Evolutionary conservation across 2,113 vertebrate genomes (phyloP), one percentile per base, ranked within the genome.

Genomic region (Syrrhaptes paradoxus): DNA sequence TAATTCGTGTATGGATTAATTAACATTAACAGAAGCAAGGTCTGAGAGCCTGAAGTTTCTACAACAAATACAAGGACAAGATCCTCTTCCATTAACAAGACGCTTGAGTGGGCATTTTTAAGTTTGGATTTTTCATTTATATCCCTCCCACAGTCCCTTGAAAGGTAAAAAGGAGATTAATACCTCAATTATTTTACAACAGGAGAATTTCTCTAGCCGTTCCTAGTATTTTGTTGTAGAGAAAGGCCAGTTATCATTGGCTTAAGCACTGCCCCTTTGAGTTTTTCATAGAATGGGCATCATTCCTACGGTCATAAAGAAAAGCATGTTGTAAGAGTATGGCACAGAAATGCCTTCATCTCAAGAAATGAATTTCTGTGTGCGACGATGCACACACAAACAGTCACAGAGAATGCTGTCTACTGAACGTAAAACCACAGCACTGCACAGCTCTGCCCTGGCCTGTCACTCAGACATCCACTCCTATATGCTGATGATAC

Each of bases 1-100:
- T 83, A 93, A 93, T 89, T 90, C 75, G 48, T 7, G 43, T 36
- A 51, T 45, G n/a, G 66, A 87, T 91, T 91, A 89, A 95, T 38
- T 19, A 95, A 82, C 41, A 31, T 57, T 62, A 95, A 38, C 9
- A 15, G 7, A 86, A 90, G 18, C 15, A 95, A 77, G 2, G 17
- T 46, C 32, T 11, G 8, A 67, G 34, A 41, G 7, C 51, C 46
- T 68, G 10, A 71, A 92, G 48, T 41, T 57, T 62, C 36, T 28
- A 12, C 22, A 26, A 7, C 2, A 3, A 73, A 76, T 10, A 41
- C 15, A 49, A 75, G 59, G 29, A 72, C 41, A 78, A 78, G 25
- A 24, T 80, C 24, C 16, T 61, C 6, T 81, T 62, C 82, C 14
- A 52, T 77, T 72, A 75, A 49, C 25, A 21, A 75, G 34, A 46